Evolutionary conservation across 2,113 vertebrate genomes (phyloP).

Genomic region (Oreamnos americanus): DNA sequence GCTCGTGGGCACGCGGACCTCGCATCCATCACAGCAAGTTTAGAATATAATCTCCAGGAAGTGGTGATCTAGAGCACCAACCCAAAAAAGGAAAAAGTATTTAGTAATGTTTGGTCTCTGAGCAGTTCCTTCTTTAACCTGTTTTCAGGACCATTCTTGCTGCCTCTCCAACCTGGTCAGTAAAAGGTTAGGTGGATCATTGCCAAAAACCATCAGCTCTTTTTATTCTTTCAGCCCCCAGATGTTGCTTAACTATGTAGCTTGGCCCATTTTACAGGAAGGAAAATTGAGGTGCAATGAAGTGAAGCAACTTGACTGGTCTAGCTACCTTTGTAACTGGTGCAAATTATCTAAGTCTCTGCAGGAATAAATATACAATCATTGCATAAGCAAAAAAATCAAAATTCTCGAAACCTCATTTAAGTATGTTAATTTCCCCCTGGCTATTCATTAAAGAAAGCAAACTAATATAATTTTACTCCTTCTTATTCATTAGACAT

Average conservation of each 20-base stretch:
- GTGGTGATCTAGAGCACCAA: conserved; percentile 75
- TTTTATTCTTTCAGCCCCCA: not conserved
- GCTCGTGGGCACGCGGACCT: conserved; percentile 75
- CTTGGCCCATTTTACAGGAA: not conserved
- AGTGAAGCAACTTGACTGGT: not conserved
- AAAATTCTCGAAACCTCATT: not conserved
- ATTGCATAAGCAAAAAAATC: not conserved
- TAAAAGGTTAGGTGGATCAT: not conserved
- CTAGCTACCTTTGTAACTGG: not conserved
- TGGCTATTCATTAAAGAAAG: not conserved
- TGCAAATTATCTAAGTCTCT: not conserved
- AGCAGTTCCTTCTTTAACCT: conserved; percentile 67
- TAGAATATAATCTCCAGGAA: conserved; percentile 82
- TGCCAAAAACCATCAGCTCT: not conserved
- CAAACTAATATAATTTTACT: not conserved
- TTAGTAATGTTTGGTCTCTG: conserved; percentile 77
- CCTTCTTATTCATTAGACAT: not conserved
- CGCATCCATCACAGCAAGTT: conserved; percentile 76
- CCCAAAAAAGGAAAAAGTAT: conserved; percentile 88
- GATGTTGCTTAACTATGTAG: not conserved
- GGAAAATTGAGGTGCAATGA: conserved; percentile 22
- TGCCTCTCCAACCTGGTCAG: not conserved
- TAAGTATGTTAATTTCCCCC: not conserved
- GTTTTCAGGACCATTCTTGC: conserved; percentile 49
- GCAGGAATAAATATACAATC: not conserved